These are phyloP conservation scores for Coleophora flavipennella DNA, from an alignment of 2,888 invertebrate genomes.

Conservation along the genomic window DNA sequence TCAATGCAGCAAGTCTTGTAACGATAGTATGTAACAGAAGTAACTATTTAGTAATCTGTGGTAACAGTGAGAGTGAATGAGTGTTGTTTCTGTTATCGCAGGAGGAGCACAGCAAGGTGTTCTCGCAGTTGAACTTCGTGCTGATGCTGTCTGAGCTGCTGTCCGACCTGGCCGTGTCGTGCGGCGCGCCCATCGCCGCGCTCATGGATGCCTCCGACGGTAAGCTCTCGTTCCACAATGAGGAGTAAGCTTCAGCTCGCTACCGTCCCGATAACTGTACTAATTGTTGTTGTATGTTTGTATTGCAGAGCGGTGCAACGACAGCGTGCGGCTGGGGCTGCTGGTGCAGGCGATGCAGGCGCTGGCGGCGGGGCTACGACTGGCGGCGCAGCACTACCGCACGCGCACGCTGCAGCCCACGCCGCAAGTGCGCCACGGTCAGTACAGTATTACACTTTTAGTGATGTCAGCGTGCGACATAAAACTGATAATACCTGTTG, in stretches of 20 bases:
- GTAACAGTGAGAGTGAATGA: too few species aligned
- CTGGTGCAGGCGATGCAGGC: slow-evolving; percentile 93
- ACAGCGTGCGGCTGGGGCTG: slow-evolving; percentile 82
- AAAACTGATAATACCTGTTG: too few species aligned
- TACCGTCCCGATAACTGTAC: too few species aligned
- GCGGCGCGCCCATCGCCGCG: slow-evolving; percentile 82
- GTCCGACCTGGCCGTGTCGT: slow-evolving; percentile 87
- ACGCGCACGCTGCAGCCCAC: slow-evolving; percentile 91
- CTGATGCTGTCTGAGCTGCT: slow-evolving; percentile 96
- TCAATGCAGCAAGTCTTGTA: too few species aligned
- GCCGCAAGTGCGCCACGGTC: slow-evolving; percentile 91
- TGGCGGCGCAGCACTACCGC: slow-evolving; percentile 90
- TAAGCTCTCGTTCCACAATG: slow-evolving; percentile 15
- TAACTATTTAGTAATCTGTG: too few species aligned
- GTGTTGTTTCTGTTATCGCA: slow-evolving; percentile 30
- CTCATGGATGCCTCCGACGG: slow-evolving; percentile 68
- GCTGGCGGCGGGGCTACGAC: slow-evolving; percentile 92
- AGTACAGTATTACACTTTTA: slow-evolving; percentile 18
- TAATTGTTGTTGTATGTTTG: background rate
- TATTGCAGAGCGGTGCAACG: slow-evolving; percentile 44
- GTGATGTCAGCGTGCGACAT: too few species aligned
- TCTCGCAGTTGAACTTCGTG: slow-evolving; percentile 98
- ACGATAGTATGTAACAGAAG: too few species aligned
- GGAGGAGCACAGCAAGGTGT: slow-evolving; percentile 96
- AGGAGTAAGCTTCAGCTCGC: too few species aligned